Conservation (phyloP, 2,888 invertebrate species). For the Pantelozetes paolii region DNA sequence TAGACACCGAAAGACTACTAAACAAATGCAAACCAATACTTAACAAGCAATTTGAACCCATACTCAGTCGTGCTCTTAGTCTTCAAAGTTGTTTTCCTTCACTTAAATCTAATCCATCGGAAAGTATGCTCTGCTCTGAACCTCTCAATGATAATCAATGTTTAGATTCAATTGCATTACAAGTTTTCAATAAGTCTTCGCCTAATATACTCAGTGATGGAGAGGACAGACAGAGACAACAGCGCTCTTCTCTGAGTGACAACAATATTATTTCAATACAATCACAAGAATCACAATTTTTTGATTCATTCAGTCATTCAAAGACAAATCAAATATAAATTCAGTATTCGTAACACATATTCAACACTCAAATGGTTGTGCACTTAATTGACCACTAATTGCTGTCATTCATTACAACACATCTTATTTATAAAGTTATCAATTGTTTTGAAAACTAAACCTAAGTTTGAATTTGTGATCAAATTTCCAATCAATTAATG, state of each 20-base stretch:
- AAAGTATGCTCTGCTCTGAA: not conserved
- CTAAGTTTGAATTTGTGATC: too few species aligned
- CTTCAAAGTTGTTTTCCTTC: conserved; percentile 28
- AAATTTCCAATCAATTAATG: too few species aligned
- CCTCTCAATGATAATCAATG: not conserved
- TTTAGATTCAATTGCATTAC: not conserved
- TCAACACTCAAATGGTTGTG: too few species aligned
- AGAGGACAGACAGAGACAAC: not conserved
- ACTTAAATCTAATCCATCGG: not conserved
- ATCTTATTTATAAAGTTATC: too few species aligned
- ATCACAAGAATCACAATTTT: not conserved
- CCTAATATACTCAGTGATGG: not conserved
- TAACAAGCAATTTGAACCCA: not conserved
- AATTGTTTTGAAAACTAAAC: too few species aligned
- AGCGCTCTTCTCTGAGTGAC: conserved; percentile 5
- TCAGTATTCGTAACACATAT: too few species aligned
- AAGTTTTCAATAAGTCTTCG: not conserved
- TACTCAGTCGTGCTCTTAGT: conserved; percentile 29
- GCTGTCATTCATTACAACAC: too few species aligned
- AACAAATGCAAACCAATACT: conserved; percentile 1
- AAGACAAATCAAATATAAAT: too few species aligned
- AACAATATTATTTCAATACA: not conserved
- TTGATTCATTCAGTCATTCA: too few species aligned
- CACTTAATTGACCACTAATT: too few species aligned
- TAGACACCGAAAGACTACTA: not conserved